Percentiles rank a stretch among this genome's conserved stretches.
Conservation (phyloP, 1,140 invertebrate species). For the Ceratina calcarata region DNA sequence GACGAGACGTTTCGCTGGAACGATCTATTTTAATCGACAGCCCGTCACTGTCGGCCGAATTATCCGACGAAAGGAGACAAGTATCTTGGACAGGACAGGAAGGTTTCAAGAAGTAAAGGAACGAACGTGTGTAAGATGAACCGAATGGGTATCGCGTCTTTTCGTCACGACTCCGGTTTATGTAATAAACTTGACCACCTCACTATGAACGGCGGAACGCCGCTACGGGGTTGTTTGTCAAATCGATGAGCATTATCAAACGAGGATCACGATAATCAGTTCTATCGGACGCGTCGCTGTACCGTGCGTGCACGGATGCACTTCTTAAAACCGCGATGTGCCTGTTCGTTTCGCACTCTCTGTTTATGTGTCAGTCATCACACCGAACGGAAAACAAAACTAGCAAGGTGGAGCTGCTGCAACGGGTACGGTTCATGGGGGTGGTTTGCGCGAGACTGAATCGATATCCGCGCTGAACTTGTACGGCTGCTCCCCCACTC, state of each 20-base stretch:
- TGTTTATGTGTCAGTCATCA: conserved; percentile 56
- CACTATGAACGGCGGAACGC: conserved; percentile 20
- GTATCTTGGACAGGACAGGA: neutral
- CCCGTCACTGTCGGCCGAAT: neutral
- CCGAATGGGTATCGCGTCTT: neutral
- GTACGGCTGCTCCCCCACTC: conserved; percentile 63
- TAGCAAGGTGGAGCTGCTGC: conserved; percentile 50
- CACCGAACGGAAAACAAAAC: conserved; percentile 43
- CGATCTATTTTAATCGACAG: conserved; percentile 39
- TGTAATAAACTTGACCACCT: conserved; percentile 31
- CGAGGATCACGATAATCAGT: too few relatives aligned
- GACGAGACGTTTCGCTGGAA: conserved; percentile 32
- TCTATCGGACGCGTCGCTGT: neutral
- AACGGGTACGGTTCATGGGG: conserved; percentile 59
- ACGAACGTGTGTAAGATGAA: neutral
- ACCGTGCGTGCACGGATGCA: neutral
- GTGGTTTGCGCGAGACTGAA: conserved; percentile 73
- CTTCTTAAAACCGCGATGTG: neutral
- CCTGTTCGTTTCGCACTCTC: conserved; percentile 26
- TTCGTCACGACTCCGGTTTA: neutral
- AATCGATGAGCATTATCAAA: conserved; percentile 42
- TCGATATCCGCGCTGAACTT: conserved; percentile 71
- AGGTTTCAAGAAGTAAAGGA: too few relatives aligned
- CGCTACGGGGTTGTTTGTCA: neutral
- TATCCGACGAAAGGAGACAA: neutral